Conservation (phyloP, 1,140 invertebrate genomes). For the Halesus radiatus region DNA sequence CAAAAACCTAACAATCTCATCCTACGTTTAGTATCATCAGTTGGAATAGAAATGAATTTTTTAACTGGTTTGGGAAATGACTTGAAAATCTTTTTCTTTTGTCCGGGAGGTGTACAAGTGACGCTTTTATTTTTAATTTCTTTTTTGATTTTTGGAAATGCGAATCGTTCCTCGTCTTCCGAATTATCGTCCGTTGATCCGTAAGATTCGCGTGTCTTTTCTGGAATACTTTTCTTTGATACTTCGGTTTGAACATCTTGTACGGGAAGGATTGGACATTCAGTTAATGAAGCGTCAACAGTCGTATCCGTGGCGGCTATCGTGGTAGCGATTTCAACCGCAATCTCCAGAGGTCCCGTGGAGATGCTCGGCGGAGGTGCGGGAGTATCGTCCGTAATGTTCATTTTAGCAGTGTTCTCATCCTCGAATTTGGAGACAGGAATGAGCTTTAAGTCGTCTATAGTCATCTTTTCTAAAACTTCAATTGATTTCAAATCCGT, state of each 20-base stretch:
- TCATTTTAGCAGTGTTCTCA: background rate
- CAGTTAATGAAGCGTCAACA: background rate
- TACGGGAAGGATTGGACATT: background rate
- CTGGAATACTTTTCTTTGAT: background rate
- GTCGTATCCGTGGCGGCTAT: background rate
- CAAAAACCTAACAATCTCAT: conserved; percentile 68
- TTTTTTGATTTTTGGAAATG: conserved; percentile 35
- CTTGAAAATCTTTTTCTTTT: conserved; percentile 21
- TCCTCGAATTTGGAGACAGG: background rate
- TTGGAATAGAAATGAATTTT: conserved; percentile 48
- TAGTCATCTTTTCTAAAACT: background rate
- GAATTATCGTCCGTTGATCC: conserved; percentile 11
- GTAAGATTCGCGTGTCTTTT: background rate
- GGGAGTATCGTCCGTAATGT: background rate
- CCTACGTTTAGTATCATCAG: conserved; percentile 60
- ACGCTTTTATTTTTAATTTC: background rate
- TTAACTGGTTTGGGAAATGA: conserved; percentile 34
- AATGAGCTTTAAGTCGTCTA: background rate
- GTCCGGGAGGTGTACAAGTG: background rate
- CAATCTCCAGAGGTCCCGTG: background rate
- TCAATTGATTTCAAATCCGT: background rate
- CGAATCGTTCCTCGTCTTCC: conserved; percentile 36
- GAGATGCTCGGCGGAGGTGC: background rate
- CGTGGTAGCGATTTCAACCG: no score
- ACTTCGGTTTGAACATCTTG: background rate